A percentile compares a stretch with the other conserved stretches of the same genome.
phyloP scores from a whole-genome alignment of 2,797 vertebrate species.

The Eulemur mongoz region DNA sequence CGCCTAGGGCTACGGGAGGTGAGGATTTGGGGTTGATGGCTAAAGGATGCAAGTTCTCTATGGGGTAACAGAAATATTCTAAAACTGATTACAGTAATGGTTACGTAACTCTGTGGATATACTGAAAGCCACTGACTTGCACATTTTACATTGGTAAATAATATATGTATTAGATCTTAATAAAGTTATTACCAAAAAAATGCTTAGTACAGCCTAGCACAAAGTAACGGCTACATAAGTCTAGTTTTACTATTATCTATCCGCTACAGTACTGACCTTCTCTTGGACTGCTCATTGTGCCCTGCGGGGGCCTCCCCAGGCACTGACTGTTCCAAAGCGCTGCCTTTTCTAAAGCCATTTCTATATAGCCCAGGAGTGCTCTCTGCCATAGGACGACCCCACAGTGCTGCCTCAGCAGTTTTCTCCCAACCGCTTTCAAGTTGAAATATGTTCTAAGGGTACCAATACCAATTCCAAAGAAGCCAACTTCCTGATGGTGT shows the following conservation, averaged over 20 bases:
- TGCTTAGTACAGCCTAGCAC: not conserved
- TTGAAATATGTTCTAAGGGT: not conserved
- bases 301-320: not conserved
- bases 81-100: not conserved
- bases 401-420: not conserved
- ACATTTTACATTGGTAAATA: not conserved
- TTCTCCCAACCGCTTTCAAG: not conserved
- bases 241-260: not conserved
- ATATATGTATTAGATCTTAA: not conserved
- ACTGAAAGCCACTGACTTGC: not conserved
- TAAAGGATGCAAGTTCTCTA: not conserved
- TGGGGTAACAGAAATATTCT: not conserved
- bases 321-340: not conserved
- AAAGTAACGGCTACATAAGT: not conserved
- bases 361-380: not conserved
- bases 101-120: not conserved
- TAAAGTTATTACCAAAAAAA: not conserved
- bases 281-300: not conserved
- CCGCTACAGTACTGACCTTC: fast-evolving
- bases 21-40: not conserved
- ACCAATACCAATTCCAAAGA: not conserved
- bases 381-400: not conserved
- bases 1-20: not conserved
- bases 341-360: not conserved
- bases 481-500: not conserved